These are phyloP conservation scores for Acanthosoma haemorrhoidale DNA, from an alignment of 2,888 invertebrate species.

Conservation along the genomic window DNA sequence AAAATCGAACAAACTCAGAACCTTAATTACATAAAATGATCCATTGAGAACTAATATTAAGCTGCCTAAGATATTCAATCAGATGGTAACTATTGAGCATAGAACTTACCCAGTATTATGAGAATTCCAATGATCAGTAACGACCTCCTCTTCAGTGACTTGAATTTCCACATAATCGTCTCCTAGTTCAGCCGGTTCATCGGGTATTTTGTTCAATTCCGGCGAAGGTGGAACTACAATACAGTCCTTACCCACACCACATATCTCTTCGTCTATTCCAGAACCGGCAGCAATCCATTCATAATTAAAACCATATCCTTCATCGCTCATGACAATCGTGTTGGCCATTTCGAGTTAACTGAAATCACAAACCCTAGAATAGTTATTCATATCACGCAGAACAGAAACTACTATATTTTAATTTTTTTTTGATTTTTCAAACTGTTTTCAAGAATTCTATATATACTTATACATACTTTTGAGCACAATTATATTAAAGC, in stretches of 20 bases:
- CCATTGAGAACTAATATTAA: too few species aligned
- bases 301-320: conserved; percentile 36
- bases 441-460: too few species aligned
- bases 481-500: too few species aligned
- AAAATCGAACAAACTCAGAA: too few species aligned
- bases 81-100: background rate
- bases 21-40: too few species aligned
- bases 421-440: too few species aligned
- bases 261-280: conserved; percentile 35
- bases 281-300: conserved; percentile 38
- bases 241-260: conserved; percentile 35
- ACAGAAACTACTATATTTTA: too few species aligned
- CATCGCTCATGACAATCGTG: conserved; percentile 36
- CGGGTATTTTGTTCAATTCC: conserved; percentile 11
- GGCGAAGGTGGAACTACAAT: conserved; percentile 36
- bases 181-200: conserved; percentile 27
- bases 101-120: conserved; percentile 7
- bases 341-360: conserved; percentile 32
- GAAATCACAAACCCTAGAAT: background rate
- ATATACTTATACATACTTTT: too few species aligned
- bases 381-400: too few species aligned
- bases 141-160: conserved; percentile 69
- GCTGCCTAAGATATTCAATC: background rate
- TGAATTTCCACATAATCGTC: conserved; percentile 48
- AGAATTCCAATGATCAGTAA: conserved; percentile 72